A percentile compares a stretch with the other conserved stretches of the same genome.
These are phyloP conservation scores for Chroicocephalus ridibundus DNA, from an alignment of 2,113 vertebrate species.

Conservation along the genomic window DNA sequence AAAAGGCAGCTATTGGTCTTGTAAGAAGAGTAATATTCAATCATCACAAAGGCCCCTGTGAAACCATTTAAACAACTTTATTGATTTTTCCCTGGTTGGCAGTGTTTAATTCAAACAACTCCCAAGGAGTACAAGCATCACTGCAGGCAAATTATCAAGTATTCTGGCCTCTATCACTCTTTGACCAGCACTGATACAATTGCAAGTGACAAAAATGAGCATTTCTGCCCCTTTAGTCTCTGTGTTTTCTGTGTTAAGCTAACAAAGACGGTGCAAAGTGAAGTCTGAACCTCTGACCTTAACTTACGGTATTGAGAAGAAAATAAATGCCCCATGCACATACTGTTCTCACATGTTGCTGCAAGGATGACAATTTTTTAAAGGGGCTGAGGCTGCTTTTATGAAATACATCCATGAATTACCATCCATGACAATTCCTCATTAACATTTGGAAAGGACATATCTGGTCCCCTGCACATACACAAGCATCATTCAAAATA, in stretches of 20 bases:
- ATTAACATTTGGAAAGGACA: conserved; percentile 36
- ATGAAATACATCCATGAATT: conserved; percentile 1
- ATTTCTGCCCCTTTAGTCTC: conserved; percentile 6
- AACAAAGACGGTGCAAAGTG: conserved; percentile 12
- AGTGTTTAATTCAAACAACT: conserved; percentile 82
- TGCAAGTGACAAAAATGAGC: conserved; percentile 58
- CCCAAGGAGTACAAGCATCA: conserved; percentile 71
- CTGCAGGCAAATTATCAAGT: conserved; percentile 80
- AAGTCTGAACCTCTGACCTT: background rate
- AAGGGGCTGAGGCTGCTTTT: background rate
- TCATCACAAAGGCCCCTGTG: conserved; percentile 71
- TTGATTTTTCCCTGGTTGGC: conserved; percentile 81
- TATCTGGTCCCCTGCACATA: background rate
- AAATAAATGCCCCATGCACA: background rate
- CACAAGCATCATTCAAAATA: conserved; percentile 7
- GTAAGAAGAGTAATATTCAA: conserved; percentile 71
- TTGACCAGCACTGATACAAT: conserved; percentile 60
- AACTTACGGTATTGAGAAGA: background rate
- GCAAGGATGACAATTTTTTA: background rate
- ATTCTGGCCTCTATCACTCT: conserved; percentile 51
- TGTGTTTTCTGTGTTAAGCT: background rate
- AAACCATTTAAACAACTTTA: conserved; percentile 80
- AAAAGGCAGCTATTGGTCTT: conserved; percentile 41
- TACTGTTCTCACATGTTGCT: background rate
- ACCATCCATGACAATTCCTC: background rate